Evolutionary conservation across 2,888 invertebrate genomes (phyloP), one percentile per base, ranked within the genome.

Genomic region (Eumacrocentrus americanus): DNA sequence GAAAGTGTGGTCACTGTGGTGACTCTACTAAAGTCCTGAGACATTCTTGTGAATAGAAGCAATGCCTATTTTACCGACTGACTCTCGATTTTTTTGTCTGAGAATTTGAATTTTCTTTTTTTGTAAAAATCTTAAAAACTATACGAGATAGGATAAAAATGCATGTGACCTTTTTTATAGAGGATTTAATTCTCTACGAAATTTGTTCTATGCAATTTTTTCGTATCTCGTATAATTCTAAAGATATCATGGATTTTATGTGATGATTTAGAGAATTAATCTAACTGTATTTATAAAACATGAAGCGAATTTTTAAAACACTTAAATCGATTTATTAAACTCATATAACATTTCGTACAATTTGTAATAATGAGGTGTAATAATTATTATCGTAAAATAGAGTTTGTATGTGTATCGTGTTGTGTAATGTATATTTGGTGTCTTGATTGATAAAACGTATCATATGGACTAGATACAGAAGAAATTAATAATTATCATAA

Each of bases 291-390:
- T 11, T 2, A 22, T 2, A 46, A 3, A 1, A 46, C 1, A 52
- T 5, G 9, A 9, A 38, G 12, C 14, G n/a, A 7, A 23, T 23
- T 22, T 37, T 71, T 64, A 67, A 74, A 70, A 74, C 72, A 71
- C 69, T 71, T 69, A 64, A 63, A 71, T 69, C 72, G 69, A 69
- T 71, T 74, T 74, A 69, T 75, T 74, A 69, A 71, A 67, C 63
- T 68, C 60, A 63, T 71, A 72, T 72, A 74, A 70, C 68, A 71
- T 70, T 68, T 72, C 70, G 60, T 72, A 73, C 70, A 70, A 65
- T 69, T 67, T 62, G 44, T 62, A 66, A 63, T 69, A 65, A 54
- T 67, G 25, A 67, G 63, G 61, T 64, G 65, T 61, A 61, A 63
- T 64, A 29, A 29, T 29, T n/a, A n/a, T 29, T 60, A 62, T 61